Evolutionary conservation across 2,888 invertebrate genomes (phyloP), one percentile per base, ranked within the genome.

Genomic region (Meghimatium bilineatum): DNA sequence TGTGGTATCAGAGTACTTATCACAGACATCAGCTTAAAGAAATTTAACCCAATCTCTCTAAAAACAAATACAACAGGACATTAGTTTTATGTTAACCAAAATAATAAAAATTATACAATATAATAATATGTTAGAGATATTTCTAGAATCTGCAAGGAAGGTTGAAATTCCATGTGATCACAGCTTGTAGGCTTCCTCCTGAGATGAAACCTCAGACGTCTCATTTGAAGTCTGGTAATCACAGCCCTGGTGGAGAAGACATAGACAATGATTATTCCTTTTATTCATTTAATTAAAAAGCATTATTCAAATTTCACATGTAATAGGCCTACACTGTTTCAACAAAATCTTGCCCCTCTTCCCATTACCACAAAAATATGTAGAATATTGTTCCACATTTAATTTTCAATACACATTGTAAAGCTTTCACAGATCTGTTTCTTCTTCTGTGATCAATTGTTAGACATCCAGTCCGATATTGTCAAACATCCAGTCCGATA

Each of bases 221-320:
- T 82, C 82, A 17, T 44, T 66, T 60, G 82, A 82, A 36, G 82
- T 82, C 12, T 67, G 66, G 32, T 82, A 76, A 32, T 76, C 82
- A 44, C n/a, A 66, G 17, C 82, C 82, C 82, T 82, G 38, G 14
- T 38, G 10, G 29, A 60, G 29, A 81, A 63, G 32, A 29, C 29
- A 67, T 66, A 8, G 2, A 56, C 20, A 56, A 3, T 56, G 56
- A 56, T 20, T 56, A 56, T 23, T n/a, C n/a, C n/a, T n/a, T n/a
- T n/a, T n/a, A n/a, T n/a, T n/a, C n/a, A n/a, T n/a, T n/a, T n/a
- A n/a, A n/a, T n/a, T n/a, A n/a, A n/a, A n/a, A n/a, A n/a, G n/a
- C n/a, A n/a, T n/a, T n/a, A n/a, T n/a, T n/a, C n/a, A n/a, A n/a
- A n/a, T n/a, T n/a, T n/a, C n/a, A n/a, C n/a, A n/a, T n/a, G n/a